Evolutionary conservation across 2,113 vertebrate genomes (phyloP).

Genomic region (Oryzias javanicus): DNA sequence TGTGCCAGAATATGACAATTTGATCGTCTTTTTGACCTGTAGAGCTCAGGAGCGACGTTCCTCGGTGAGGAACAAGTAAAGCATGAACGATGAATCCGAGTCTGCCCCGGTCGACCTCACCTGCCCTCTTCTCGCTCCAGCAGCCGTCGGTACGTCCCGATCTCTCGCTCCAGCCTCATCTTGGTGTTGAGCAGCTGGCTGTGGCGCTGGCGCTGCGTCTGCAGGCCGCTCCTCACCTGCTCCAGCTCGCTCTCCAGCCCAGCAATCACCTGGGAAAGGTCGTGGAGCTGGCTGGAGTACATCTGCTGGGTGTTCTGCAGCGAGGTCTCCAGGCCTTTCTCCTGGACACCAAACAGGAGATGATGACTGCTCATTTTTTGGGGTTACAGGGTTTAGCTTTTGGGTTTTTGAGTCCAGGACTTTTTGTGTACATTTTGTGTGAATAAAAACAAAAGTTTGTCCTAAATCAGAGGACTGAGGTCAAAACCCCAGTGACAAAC

Average conservation of each 20-base stretch:
- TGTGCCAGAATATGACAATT: not conserved
- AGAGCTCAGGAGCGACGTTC: not conserved
- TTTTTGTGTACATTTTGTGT: too few relatives aligned
- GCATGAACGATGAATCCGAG: not conserved
- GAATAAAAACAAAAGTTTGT: too few relatives aligned
- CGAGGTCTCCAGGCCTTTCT: slow-evolving; percentile 87
- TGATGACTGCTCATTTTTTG: too few relatives aligned
- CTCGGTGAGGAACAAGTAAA: not conserved
- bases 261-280: slow-evolving; percentile 82
- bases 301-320: slow-evolving; percentile 83
- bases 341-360: slow-evolving; percentile 70
- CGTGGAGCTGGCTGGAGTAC: slow-evolving; percentile 86
- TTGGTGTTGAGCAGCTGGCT: slow-evolving; percentile 91
- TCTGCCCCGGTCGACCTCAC: slow-evolving; percentile 63
- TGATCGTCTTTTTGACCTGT: rapidly evolving
- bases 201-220: slow-evolving; percentile 87
- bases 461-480: too few relatives aligned
- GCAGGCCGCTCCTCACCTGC: slow-evolving; percentile 83
- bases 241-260: slow-evolving; percentile 87
- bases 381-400: too few relatives aligned
- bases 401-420: too few relatives aligned
- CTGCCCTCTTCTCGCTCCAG: slow-evolving; percentile 92
- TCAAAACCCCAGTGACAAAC: too few relatives aligned
- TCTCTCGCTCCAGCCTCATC: slow-evolving; percentile 94
- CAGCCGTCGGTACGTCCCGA: slow-evolving; percentile 88